These are phyloP conservation scores for Manis crassicaudata DNA, from an alignment of 2,797 vertebrate species.

Conservation along the genomic window DNA sequence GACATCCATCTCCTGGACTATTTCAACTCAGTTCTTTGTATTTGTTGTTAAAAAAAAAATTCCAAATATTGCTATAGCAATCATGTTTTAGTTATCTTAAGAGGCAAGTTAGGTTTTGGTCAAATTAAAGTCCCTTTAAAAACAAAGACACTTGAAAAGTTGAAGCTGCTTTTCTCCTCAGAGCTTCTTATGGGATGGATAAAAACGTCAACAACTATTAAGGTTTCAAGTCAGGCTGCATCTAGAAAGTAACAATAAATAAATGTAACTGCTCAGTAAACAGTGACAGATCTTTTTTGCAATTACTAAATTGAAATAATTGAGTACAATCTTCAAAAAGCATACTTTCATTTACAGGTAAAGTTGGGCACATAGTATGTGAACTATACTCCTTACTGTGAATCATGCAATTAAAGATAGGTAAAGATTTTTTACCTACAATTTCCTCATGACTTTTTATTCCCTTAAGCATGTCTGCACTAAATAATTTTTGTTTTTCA, in stretches of 20 bases:
- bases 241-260: background rate
- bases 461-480: background rate
- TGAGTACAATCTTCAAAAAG: conserved; percentile 10
- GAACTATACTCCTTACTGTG: background rate
- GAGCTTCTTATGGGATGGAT: background rate
- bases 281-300: background rate
- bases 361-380: background rate
- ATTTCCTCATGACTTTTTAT: conserved; percentile 21
- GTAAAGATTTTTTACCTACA: conserved; percentile 25
- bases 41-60: conserved; percentile 48
- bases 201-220: conserved; percentile 6
- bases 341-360: background rate
- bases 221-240: background rate
- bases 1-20: background rate
- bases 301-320: conserved; percentile 13
- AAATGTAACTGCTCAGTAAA: background rate
- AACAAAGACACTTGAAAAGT: background rate
- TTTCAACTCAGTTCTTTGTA: conserved; percentile 42
- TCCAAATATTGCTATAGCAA: conserved; percentile 14
- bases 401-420: conserved; percentile 41
- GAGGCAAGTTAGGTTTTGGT: background rate
- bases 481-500: conserved; percentile 57
- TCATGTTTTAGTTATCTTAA: background rate
- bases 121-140: conserved; percentile 9
- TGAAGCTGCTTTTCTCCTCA: conserved; percentile 3